phyloP scores from a whole-genome alignment of 2,888 invertebrate species.

The Coronaproctus castanopsis region DNA sequence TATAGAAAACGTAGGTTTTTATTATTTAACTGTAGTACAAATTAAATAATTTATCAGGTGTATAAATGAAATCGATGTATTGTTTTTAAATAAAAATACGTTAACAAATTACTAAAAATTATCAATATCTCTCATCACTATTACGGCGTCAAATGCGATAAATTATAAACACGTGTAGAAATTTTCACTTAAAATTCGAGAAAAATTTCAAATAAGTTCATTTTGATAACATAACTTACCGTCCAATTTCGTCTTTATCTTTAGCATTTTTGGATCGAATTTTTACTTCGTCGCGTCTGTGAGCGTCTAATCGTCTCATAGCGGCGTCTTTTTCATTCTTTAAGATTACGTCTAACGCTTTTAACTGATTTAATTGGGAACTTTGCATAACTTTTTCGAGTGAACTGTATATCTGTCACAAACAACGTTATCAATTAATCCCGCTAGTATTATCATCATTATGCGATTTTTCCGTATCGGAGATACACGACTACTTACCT shows the following conservation, averaged over 20 bases:
- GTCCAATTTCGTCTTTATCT: constrained; percentile 71
- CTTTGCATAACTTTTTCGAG: constrained; percentile 60
- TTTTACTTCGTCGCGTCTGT: constrained; percentile 72
- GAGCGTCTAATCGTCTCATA: constrained; percentile 59
- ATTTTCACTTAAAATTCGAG: neutral
- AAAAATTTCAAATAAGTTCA: no score
- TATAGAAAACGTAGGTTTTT: no score
- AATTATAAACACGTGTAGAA: neutral
- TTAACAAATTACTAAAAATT: neutral
- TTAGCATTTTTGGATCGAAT: constrained; percentile 65
- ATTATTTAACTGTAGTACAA: no score
- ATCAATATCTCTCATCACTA: neutral
- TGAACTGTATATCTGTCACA: constrained; percentile 36
- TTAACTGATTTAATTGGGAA: constrained; percentile 62
- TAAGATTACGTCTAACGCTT: constrained; percentile 42
- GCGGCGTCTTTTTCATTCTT: constrained; percentile 52
- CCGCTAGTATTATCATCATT: neutral
- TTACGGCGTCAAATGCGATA: neutral
- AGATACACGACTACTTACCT: no score
- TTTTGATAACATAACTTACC: constrained; percentile 16
- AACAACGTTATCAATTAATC: neutral
- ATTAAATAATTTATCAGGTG: no score
- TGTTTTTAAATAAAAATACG: neutral
- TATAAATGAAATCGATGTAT: no score
- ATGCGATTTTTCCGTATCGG: no score